phyloP scores from a whole-genome alignment of 2,888 invertebrate genomes.

The Conomelus anceps region DNA sequence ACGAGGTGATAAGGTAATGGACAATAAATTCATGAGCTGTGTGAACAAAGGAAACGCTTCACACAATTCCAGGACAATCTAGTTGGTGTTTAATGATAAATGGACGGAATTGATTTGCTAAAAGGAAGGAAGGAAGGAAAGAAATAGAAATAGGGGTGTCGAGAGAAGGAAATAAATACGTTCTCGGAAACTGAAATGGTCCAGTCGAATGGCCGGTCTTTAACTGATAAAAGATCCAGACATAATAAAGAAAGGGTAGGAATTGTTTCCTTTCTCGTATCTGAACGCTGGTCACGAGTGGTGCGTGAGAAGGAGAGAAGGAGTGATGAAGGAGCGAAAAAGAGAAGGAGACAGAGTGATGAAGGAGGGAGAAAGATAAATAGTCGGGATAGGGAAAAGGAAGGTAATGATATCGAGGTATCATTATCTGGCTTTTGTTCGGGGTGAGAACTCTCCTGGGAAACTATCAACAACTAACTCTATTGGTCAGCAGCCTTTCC shows the following conservation, averaged over 20 bases:
- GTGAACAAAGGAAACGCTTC: not conserved
- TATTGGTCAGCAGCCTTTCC: not conserved
- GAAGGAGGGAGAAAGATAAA: not conserved
- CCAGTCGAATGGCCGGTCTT: not conserved
- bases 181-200: not conserved
- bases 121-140: conserved; percentile 4
- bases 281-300: not conserved
- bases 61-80: not conserved
- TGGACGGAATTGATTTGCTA: not conserved
- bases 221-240: not conserved
- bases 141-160: not conserved
- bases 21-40: not conserved
- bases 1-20: not conserved
- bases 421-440: not conserved
- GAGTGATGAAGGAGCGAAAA: not conserved
- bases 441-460: not conserved
- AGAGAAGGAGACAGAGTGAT: too few species aligned
- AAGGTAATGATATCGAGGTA: not conserved
- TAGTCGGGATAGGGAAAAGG: not conserved
- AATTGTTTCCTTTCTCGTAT: not conserved
- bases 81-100: not conserved
- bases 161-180: conserved; percentile 15
- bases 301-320: not conserved
- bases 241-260: not conserved
- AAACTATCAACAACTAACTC: not conserved